A percentile compares a stretch with the other conserved stretches of the same genome.
These are phyloP conservation scores for Psylliodes chrysocephalus DNA, from an alignment of 2,888 invertebrate species.

Conservation along the genomic window DNA sequence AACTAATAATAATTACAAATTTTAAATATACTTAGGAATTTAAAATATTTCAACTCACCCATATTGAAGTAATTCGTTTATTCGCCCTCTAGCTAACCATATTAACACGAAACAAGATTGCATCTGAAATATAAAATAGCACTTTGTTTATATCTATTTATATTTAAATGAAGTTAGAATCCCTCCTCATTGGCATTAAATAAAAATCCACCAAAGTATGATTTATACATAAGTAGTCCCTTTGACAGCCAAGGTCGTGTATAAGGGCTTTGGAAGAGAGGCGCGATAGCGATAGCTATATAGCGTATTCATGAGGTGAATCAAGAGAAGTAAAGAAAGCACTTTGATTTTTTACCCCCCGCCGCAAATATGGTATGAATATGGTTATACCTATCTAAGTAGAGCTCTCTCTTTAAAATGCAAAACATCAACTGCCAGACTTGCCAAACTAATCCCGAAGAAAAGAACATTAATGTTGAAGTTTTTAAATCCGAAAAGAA, in stretches of 20 bases:
- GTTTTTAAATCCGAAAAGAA: conserved; percentile 34
- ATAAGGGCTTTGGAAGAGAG: conserved; percentile 57
- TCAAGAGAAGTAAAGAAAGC: conserved; percentile 56
- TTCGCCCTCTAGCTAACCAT: too few relatives aligned
- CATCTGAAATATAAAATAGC: conserved; percentile 28
- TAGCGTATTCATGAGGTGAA: conserved; percentile 61
- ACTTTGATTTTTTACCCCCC: conserved; percentile 64
- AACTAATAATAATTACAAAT: too few relatives aligned
- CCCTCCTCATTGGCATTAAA: conserved; percentile 51
- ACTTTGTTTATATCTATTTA: conserved; percentile 45
- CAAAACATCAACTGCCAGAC: conserved; percentile 59
- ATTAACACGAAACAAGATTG: too few relatives aligned
- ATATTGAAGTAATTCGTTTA: too few relatives aligned
- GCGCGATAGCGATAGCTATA: conserved; percentile 52
- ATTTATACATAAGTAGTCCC: conserved; percentile 58
- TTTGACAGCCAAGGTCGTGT: conserved; percentile 56
- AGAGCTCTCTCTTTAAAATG: conserved; percentile 64
- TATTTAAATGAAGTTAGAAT: conserved; percentile 51
- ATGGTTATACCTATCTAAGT: conserved; percentile 60
- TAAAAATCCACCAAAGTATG: conserved; percentile 55
- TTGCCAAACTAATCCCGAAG: conserved; percentile 57
- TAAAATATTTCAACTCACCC: too few relatives aligned
- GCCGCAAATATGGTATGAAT: conserved; percentile 61
- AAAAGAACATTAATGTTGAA: conserved; percentile 57
- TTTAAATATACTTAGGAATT: too few relatives aligned